Conservation (phyloP, 2,888 invertebrate genomes). For the Lordiphosa fenestrarum region DNA sequence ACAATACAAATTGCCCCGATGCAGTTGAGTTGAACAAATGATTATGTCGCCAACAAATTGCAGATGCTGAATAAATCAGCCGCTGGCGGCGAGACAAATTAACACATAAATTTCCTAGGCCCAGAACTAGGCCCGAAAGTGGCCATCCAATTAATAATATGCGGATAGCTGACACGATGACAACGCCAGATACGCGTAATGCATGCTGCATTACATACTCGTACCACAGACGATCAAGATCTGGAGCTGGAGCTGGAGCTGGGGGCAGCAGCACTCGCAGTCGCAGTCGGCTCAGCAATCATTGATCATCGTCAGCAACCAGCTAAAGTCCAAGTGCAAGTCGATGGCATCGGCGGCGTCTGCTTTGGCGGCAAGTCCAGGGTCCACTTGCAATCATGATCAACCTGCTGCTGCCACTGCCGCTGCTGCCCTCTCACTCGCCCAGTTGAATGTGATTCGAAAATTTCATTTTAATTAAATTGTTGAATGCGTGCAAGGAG, state of each 20-base stretch:
- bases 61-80: conserved; percentile 61
- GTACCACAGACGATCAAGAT: conserved; percentile 21
- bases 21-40: conserved; percentile 55
- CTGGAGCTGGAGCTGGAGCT: conserved; percentile 23
- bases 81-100: conserved; percentile 66
- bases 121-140: conserved; percentile 9
- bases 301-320: conserved; percentile 68
- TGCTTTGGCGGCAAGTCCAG: conserved; percentile 38
- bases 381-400: conserved; percentile 31
- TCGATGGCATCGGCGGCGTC: conserved; percentile 48
- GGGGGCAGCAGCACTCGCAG: conserved; percentile 21
- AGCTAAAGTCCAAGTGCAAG: conserved; percentile 25
- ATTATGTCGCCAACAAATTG: conserved; percentile 70
- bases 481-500: conserved; percentile 56
- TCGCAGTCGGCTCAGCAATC: conserved; percentile 51
- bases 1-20: conserved; percentile 67
- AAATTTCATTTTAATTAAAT: conserved; percentile 76
- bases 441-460: conserved; percentile 50
- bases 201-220: conserved; percentile 64
- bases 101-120: conserved; percentile 71
- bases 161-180: conserved; percentile 74
- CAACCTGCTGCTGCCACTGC: conserved; percentile 28
- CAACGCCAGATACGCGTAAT: conserved; percentile 71
- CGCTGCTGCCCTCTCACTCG: conserved; percentile 17
- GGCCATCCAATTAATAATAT: conserved; percentile 67